A percentile compares a stretch with the other conserved stretches of the same genome.
phyloP scores from a whole-genome alignment of 1,140 invertebrate genomes.

The Lepidurus apus region DNA sequence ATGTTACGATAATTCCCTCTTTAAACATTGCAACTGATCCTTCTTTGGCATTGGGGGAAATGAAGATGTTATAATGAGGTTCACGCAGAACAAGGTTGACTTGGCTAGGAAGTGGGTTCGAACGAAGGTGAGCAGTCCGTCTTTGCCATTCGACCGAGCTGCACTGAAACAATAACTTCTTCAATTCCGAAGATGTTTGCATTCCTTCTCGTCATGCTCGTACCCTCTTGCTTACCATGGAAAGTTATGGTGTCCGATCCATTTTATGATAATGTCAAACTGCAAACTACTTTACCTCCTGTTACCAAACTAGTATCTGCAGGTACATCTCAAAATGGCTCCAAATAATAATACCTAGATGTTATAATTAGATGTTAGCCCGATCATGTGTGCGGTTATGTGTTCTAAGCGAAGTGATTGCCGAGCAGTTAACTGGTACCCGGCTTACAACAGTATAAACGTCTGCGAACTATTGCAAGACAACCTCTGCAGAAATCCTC shows the following conservation, averaged over 20 bases:
- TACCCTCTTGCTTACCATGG: neutral
- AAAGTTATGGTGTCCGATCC: neutral
- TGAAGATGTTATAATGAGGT: no score
- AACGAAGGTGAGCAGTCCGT: no score
- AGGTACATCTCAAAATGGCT: neutral
- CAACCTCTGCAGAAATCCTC: neutral
- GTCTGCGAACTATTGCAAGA: neutral
- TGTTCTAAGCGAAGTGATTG: neutral
- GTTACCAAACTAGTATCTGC: neutral
- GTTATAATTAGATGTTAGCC: neutral
- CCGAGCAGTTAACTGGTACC: constrained; percentile 4
- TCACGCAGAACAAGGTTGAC: no score
- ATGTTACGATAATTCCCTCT: no score
- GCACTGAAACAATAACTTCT: neutral
- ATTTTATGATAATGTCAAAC: neutral
- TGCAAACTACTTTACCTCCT: neutral
- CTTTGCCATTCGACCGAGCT: no score
- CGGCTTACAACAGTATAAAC: neutral
- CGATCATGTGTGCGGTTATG: neutral
- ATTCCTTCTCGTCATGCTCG: neutral
- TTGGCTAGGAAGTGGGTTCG: no score
- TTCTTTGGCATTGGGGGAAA: no score
- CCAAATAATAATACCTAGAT: neutral
- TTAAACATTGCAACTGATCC: no score
- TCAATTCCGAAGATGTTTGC: neutral